Conservation (phyloP, 2,797 vertebrate genomes). For the Myotis myotis region DNA sequence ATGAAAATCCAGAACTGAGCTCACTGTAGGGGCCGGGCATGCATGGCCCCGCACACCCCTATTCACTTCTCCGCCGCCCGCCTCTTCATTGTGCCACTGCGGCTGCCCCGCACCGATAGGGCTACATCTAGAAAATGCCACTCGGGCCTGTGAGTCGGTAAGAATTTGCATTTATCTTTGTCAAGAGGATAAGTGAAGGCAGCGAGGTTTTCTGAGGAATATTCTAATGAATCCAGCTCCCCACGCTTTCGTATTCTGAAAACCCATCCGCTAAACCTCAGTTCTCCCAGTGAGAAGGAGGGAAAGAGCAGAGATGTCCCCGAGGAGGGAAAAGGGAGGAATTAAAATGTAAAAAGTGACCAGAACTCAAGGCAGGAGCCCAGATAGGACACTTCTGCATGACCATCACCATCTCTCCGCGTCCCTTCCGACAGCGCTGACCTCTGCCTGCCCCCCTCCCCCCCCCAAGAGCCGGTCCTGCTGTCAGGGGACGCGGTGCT, state of each 20-base stretch:
- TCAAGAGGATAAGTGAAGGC: conserved; percentile 76
- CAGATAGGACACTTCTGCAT: conserved; percentile 52
- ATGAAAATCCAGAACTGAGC: conserved; percentile 57
- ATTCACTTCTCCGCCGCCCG: conserved; percentile 37
- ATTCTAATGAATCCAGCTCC: conserved; percentile 73
- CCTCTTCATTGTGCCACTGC: conserved; percentile 25
- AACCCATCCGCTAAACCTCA: conserved; percentile 61
- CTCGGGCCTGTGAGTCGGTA: conserved; percentile 68
- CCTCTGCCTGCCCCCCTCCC: conserved; percentile 12
- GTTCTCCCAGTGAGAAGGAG: conserved; percentile 44
- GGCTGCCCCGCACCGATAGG: conserved; percentile 62
- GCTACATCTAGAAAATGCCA: conserved; percentile 56
- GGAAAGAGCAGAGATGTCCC: conserved; percentile 62
- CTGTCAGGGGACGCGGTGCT: conserved; percentile 57
- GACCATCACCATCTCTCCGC: conserved; percentile 20
- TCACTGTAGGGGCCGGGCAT: conserved; percentile 9
- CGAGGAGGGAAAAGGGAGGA: conserved; percentile 44
- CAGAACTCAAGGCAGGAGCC: not conserved
- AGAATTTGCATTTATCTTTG: conserved; percentile 78
- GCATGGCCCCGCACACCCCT: conserved; percentile 14
- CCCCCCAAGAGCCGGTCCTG: conserved; percentile 49
- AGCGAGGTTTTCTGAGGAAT: conserved; percentile 68
- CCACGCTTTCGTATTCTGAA: conserved; percentile 63
- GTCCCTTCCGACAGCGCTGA: not conserved
- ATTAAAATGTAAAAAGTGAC: conserved; percentile 51